phyloP scores from a whole-genome alignment of 2,113 vertebrate species.

The Gymnocephalus cernua region DNA sequence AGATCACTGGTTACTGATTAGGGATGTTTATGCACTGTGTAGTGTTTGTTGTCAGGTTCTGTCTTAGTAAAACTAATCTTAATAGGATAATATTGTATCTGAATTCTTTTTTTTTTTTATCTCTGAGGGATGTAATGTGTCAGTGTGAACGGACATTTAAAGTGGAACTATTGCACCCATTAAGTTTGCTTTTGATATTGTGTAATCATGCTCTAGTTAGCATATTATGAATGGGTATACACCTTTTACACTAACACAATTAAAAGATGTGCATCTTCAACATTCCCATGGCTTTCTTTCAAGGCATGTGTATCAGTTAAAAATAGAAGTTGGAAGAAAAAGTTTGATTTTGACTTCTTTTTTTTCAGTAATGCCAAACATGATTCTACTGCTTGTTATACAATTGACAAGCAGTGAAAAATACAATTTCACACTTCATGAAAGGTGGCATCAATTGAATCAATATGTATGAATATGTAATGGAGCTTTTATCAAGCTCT shows the following conservation, averaged over 20 bases:
- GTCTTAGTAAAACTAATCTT: neutral
- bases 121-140: neutral
- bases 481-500: neutral
- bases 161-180: constrained; percentile 39
- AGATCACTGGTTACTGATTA: constrained; percentile 43
- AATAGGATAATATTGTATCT: neutral
- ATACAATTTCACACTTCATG: neutral
- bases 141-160: constrained; percentile 32
- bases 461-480: constrained; percentile 14
- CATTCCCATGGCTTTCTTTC: constrained; percentile 34
- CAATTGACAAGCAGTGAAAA: neutral
- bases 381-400: constrained; percentile 17
- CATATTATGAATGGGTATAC: constrained; percentile 58
- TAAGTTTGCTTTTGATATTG: constrained; percentile 57
- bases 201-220: constrained; percentile 72
- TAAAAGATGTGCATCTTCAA: constrained; percentile 51
- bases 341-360: neutral
- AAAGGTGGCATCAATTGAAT: neutral
- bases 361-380: neutral
- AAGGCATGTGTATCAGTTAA: constrained; percentile 31
- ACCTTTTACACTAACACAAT: constrained; percentile 53
- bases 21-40: constrained; percentile 1
- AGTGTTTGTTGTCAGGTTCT: neutral
- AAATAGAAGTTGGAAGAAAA: constrained; percentile 39
- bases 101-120: neutral